These are phyloP conservation scores for Trogon melanurus DNA, from an alignment of 2,113 vertebrate species.

Conservation along the genomic window DNA sequence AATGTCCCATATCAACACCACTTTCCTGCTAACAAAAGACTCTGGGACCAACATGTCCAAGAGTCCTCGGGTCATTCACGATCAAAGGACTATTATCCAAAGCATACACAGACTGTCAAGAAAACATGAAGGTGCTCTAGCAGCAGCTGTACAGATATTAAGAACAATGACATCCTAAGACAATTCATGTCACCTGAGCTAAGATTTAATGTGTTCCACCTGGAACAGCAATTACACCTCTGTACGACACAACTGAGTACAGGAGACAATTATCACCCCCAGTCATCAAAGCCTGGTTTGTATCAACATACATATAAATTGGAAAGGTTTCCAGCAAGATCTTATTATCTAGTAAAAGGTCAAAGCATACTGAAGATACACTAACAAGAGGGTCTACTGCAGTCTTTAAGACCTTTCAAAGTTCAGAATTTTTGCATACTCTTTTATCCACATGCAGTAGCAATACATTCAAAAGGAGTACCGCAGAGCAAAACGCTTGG, in stretches of 20 bases:
- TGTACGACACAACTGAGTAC: neutral
- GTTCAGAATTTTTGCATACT: neutral
- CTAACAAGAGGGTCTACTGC: neutral
- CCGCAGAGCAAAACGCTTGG: neutral
- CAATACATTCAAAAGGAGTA: neutral
- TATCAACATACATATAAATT: neutral
- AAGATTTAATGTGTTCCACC: neutral
- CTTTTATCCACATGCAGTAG: neutral
- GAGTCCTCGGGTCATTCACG: neutral
- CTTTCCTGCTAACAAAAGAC: neutral
- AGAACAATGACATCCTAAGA: neutral
- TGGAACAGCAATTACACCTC: neutral
- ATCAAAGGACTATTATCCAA: neutral
- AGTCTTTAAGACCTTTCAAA: neutral
- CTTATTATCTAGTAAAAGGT: neutral
- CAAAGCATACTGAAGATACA: neutral
- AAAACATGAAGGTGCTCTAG: neutral
- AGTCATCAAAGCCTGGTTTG: neutral
- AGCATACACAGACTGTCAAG: neutral
- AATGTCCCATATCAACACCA: neutral
- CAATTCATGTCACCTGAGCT: neutral
- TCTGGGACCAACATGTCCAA: neutral
- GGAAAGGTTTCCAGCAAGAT: neutral
- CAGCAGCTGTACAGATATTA: neutral
- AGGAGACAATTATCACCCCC: neutral